phyloP scores from a whole-genome alignment of 2,888 invertebrate species.

The Brenthis ino region DNA sequence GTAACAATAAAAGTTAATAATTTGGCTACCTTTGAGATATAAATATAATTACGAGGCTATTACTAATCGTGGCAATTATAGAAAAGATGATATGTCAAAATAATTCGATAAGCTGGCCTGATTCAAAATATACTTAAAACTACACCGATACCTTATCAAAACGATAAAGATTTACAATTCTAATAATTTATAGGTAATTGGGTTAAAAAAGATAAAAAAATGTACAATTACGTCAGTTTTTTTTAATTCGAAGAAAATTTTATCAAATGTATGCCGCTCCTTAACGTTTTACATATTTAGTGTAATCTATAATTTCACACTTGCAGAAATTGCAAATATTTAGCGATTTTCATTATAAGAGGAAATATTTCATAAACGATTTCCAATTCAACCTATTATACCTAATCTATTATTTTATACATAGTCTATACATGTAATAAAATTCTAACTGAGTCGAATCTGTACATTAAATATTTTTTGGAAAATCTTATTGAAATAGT shows the following conservation, averaged over 20 bases:
- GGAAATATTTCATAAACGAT: no score
- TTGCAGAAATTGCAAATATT: background rate
- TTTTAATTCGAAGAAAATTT: conserved; percentile 7
- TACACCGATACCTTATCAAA: conserved; percentile 48
- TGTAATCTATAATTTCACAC: background rate
- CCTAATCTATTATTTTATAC: background rate
- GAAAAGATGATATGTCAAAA: conserved; percentile 38
- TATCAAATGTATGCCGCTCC: background rate
- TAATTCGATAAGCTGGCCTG: conserved; percentile 47
- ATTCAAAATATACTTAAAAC: conserved; percentile 48
- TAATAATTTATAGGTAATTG: conserved; percentile 68
- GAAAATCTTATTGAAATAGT: no score
- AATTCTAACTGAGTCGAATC: no score
- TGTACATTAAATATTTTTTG: no score
- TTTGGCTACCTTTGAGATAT: conserved; percentile 10
- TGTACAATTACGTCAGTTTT: conserved; percentile 2
- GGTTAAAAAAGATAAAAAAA: conserved; percentile 51
- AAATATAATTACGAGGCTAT: conserved; percentile 17
- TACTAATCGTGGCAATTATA: conserved; percentile 27
- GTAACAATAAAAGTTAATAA: conserved; percentile 1
- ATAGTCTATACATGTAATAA: no score
- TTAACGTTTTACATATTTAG: background rate
- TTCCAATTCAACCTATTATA: background rate
- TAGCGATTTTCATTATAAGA: background rate
- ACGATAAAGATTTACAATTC: conserved; percentile 46